Base-by-base conservation (phyloP, 2,888 invertebrate species). In the Callimorpha dominula region DNA sequence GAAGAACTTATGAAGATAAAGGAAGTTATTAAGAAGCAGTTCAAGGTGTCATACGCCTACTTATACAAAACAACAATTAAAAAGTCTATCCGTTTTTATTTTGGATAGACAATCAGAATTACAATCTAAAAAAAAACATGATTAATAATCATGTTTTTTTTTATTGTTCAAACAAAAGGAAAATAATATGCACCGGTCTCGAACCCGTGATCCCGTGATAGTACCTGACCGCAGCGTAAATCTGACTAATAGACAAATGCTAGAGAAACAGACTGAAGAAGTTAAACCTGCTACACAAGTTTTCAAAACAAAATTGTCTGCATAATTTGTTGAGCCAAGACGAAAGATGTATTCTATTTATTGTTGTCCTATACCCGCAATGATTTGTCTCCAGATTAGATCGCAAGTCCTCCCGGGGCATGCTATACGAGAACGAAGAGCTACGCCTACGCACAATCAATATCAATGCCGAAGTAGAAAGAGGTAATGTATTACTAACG, bases 401-500 rank as follows among this genome's bases (percentile, higher is more conserved):
- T 96, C 97, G 98, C 89, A 98, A 98, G 94, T 98, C 98, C 71
- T 98, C 98, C 80, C 97, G 98, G 91, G 98, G 98, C 81, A 98
- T 98, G 98, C 97, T 98, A 85, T 98, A 98, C 96, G 99, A 99
- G 95, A 99, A 99, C 96, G 99, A 99, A 90, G 99, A 98, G 92
- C 96, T 99, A 70, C 96, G 99, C 82, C 94, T 98, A 89, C 97
- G 98, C 86, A 98, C 98, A 54, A 98, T 98, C 91, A 98, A 98
- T 89, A 98, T 98, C 89, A 98, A 98, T 91, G 98, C 98, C 73
- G 98, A 98, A 96, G 98, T 99, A 68, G 99, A 99, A 94, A 96
- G 98, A 96, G 98, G 98, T 98, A 96, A 92, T 17, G 9, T 49
- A 15, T 43, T 42, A 12, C 31, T 43, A 64, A 42, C 12, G 11